Evolutionary conservation across 2,113 vertebrate genomes (phyloP).

Genomic region (Salminus brasiliensis): DNA sequence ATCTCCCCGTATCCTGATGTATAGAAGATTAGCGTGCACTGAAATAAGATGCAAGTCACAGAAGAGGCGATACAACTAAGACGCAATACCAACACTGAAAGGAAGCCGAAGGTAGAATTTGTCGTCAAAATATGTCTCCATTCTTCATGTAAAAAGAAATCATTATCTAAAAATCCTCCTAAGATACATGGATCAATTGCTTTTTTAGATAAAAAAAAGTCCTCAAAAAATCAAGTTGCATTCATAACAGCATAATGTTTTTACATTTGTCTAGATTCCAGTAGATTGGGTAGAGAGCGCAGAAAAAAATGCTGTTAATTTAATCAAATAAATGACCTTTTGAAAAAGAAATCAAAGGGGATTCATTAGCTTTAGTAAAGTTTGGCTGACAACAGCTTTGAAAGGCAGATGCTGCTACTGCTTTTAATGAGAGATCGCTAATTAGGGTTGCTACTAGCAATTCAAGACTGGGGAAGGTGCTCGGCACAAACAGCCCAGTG

Average conservation of each 20-base stretch:
- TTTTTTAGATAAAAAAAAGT: conserved; percentile 14
- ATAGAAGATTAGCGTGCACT: neutral
- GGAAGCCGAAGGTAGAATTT: neutral
- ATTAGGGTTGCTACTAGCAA: conserved; percentile 75
- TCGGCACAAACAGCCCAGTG: conserved; percentile 72
- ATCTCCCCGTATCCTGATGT: neutral
- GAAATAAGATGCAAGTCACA: neutral
- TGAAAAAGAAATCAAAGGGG: conserved; percentile 81
- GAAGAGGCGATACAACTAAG: neutral
- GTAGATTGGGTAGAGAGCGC: conserved; percentile 54
- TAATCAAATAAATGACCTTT: conserved; percentile 84
- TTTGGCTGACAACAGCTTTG: conserved; percentile 83
- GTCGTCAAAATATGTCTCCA: neutral
- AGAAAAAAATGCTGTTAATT: conserved; percentile 72
- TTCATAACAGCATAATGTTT: conserved; percentile 69
- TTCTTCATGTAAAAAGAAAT: neutral
- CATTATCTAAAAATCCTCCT: neutral
- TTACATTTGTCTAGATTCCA: conserved; percentile 66
- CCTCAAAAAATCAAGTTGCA: conserved; percentile 31
- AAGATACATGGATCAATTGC: neutral
- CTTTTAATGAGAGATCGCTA: conserved; percentile 81
- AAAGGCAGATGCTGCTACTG: conserved; percentile 82
- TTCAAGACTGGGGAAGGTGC: conserved; percentile 75
- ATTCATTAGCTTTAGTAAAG: conserved; percentile 85
- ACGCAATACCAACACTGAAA: neutral